Base-by-base conservation (phyloP, 2,113 vertebrate genomes). In the Otolemur garnettii region DNA sequence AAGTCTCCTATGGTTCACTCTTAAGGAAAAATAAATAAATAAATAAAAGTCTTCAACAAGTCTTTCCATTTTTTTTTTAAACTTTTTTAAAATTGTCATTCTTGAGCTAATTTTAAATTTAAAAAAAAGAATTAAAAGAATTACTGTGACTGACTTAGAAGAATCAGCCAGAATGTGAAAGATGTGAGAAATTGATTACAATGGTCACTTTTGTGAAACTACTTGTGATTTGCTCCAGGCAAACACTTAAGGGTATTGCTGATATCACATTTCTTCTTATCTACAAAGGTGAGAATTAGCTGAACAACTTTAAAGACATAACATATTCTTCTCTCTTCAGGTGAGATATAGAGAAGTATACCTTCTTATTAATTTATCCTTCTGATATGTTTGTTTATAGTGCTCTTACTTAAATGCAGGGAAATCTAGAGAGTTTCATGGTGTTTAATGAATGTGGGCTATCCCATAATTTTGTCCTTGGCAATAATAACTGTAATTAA, bases 401-500 rank as follows among this genome's bases (percentile, higher is more conserved):
- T 38, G 1, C 5, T 72, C 19, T 68, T 80, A 8, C 35, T 33
- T 79, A 50, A 42, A 53, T 80, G 62, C 14, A 66, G 17, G 55
- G 59, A 81, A 4, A 13, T 86, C 18, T 42, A 79, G 35, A 75
- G 75, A 80, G 15, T 50, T 81, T 35, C 53, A 30, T 69, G 5
- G 12, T 69, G 24, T 74, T 84, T 86, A 86, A 33, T 69, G 75
- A n/a, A 69, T 50, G 13, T 28, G 13, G 60, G 7, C 50, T 68
- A 75, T 90, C n/a, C 77, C 28, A 87, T 93, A 79, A 38, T 62
- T 45, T 82, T 90, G 18, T 87, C 35, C 33, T 69, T 90, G 7
- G 60, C 26, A 81, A 45, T 22, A 33, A 12, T 22, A 33, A 12
- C 14, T 86, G 21, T 35, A 87, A n/a, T 64, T 93, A 59, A 87